Evolutionary conservation across 2,113 vertebrate genomes (phyloP).

Genomic region (Pycnonotus jocosus): DNA sequence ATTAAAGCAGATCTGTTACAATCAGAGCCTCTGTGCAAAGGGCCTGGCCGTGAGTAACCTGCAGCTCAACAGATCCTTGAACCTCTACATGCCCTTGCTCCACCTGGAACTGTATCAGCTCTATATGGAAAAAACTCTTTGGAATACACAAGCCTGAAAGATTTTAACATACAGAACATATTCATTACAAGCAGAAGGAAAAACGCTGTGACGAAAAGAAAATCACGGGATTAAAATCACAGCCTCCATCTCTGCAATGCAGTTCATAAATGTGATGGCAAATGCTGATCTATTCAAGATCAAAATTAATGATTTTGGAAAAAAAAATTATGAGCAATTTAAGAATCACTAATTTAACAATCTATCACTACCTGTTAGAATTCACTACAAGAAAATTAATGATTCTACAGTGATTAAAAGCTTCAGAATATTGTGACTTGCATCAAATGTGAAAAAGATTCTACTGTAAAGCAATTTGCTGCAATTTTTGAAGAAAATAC

Average conservation of each 20-base stretch:
- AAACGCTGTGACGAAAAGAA: background rate
- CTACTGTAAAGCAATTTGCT: background rate
- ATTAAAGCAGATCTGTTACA: background rate
- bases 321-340: background rate
- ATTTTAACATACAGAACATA: background rate
- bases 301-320: background rate
- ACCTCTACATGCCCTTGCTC: background rate
- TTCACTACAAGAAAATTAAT: background rate
- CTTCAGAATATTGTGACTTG: background rate
- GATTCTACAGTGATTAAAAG: background rate
- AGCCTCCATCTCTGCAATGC: background rate
- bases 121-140: fast-evolving
- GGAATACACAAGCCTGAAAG: background rate
- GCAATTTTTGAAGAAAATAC: background rate
- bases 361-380: background rate
- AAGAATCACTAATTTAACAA: background rate
- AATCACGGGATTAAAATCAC: background rate
- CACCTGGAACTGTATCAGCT: background rate
- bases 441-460: background rate
- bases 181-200: background rate
- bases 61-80: background rate
- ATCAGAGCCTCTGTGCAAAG: background rate
- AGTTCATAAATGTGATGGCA: background rate
- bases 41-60: fast-evolving
- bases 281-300: background rate